These are phyloP conservation scores for Otus sunia DNA, from an alignment of 2,113 vertebrate species.

Conservation along the genomic window DNA sequence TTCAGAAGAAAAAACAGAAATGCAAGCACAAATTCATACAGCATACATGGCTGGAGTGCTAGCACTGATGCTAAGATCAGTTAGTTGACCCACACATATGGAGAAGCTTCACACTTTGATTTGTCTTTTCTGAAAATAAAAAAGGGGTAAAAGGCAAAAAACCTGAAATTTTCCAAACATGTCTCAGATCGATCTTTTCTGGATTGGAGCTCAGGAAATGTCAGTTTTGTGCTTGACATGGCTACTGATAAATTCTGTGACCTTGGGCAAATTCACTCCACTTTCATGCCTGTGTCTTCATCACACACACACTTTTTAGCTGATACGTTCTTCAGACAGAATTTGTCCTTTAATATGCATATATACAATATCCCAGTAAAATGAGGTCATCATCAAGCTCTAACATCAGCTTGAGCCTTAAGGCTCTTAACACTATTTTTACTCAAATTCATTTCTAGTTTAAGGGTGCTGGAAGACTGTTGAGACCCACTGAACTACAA, in stretches of 20 bases:
- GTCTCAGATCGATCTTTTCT: not conserved
- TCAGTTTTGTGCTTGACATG: not conserved
- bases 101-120: not conserved
- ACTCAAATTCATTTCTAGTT: not conserved
- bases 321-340: not conserved
- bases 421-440: not conserved
- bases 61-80: not conserved
- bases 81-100: not conserved
- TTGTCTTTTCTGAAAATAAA: not conserved
- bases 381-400: not conserved
- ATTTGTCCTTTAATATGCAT: not conserved
- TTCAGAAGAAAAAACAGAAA: not conserved
- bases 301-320: not conserved
- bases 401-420: not conserved
- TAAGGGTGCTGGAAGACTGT: not conserved
- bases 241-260: not conserved
- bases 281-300: not conserved
- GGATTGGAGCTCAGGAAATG: not conserved
- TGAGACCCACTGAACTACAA: not conserved
- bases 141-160: not conserved
- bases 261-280: not conserved
- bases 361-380: not conserved
- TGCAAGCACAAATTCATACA: not conserved
- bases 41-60: not conserved
- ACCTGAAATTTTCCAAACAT: not conserved